Base-by-base conservation (phyloP, 2,888 invertebrate genomes). In the Pegoplata infirma region DNA sequence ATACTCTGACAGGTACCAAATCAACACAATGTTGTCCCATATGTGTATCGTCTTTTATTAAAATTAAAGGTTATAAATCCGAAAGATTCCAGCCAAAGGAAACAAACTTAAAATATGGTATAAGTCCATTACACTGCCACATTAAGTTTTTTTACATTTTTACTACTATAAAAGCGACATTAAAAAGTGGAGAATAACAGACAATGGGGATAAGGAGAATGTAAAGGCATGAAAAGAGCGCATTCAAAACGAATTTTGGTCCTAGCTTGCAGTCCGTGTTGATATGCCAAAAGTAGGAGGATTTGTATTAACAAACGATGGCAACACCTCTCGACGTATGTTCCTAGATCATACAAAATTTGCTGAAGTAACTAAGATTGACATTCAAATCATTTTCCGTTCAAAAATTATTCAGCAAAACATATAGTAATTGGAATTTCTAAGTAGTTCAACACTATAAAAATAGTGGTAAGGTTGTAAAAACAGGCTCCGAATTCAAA, bases 281-380 rank as follows among this genome's bases (percentile, higher is more conserved):
- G 77, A 77, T 19, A 73, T 66, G 55, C 67, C 72, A 10, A 72
- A 28, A 63, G 63, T 55, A 28, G 67, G 61, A 10, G 72, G 69
- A 12, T 55, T 67, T 32, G 72, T 55, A 36, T 36, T 14, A 25
- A 67, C 56, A 67, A 77, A 77, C 47, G 53, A 67, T 19, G 61
- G 66, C 47, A 72, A 71, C 59, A 71, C 71, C 32, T 40, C 61
- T 7, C 53, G 77, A 19, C 63, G 55, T 14, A 46, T 47, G 55
- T 55, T 72, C 46, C 40, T 46, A 32, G 53, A 72, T 2, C 46
- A 61, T 56, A 47, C 8, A 46, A 63, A 44, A 8, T 68, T 51
- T 74, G 28, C 49, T 58, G 49, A 59, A 17, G 59, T 56, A 25
- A 64, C 64, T 64, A 51, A 21, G 8, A 16, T 72, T 25, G 53